phyloP scores from a whole-genome alignment of 2,113 vertebrate species.

The Murina feae region DNA sequence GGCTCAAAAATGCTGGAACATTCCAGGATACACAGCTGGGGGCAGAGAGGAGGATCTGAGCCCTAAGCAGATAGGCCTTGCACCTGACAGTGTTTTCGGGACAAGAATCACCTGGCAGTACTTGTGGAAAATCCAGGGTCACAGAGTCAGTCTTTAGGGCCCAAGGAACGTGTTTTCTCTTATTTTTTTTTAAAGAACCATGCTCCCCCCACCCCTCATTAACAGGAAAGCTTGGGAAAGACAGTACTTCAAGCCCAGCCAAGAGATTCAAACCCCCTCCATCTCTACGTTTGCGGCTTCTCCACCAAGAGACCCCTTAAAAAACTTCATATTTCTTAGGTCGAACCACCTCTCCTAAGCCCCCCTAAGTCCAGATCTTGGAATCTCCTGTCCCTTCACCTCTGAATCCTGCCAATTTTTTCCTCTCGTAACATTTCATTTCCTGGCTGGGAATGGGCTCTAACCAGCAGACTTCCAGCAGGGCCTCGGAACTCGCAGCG shows the following conservation, averaged over 20 bases:
- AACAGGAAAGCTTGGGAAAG: neutral
- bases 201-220: neutral
- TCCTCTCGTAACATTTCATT: neutral
- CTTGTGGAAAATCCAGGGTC: neutral
- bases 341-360: neutral
- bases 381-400: neutral
- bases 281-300: neutral
- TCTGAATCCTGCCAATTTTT: neutral
- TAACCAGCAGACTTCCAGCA: conserved; percentile 32
- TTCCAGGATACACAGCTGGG: neutral
- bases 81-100: neutral
- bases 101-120: neutral
- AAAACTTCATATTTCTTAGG: neutral
- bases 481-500: neutral
- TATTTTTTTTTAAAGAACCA: neutral
- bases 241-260: neutral
- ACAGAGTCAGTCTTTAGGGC: neutral
- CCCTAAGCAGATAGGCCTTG: neutral
- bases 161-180: neutral
- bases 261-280: neutral
- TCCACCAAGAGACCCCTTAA: neutral
- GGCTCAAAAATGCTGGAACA: neutral
- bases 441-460: neutral
- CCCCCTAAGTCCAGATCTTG: neutral
- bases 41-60: neutral